Evolutionary conservation across 2,113 vertebrate species (phyloP).

Genomic region (Pogonocichla stellata): DNA sequence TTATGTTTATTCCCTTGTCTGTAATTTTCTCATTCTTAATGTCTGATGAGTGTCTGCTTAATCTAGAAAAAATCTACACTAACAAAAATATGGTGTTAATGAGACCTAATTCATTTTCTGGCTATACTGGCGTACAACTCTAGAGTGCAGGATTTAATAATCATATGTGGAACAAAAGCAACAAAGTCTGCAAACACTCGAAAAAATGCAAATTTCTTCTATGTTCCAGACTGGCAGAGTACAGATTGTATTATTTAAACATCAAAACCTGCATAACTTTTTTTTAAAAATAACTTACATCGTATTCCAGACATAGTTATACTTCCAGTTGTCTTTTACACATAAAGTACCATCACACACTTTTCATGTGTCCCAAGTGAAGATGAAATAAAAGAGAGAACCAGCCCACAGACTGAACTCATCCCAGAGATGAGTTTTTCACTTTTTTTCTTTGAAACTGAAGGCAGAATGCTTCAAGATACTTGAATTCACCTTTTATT

Average conservation of each 20-base stretch:
- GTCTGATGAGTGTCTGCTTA: neutral
- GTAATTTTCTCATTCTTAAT: neutral
- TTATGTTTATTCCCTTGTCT: neutral
- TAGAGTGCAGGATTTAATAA: neutral
- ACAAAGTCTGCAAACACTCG: neutral
- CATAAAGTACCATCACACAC: neutral
- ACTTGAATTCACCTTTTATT: neutral
- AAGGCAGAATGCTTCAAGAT: neutral
- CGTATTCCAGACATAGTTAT: neutral
- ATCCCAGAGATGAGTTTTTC: neutral
- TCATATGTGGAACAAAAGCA: neutral
- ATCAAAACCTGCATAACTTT: neutral
- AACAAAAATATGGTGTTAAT: neutral
- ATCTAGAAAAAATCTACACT: neutral
- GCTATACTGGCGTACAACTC: neutral
- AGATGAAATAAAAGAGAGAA: neutral
- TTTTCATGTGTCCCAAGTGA: neutral
- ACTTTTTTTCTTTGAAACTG: neutral
- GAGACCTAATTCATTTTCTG: neutral
- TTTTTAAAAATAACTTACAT: neutral
- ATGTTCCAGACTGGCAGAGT: neutral
- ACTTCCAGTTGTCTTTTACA: neutral
- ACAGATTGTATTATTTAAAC: neutral
- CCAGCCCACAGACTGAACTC: neutral
- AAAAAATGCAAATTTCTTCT: neutral